Evolutionary conservation across 2,113 vertebrate species (phyloP).

Genomic region (Dascyllus trimaculatus): DNA sequence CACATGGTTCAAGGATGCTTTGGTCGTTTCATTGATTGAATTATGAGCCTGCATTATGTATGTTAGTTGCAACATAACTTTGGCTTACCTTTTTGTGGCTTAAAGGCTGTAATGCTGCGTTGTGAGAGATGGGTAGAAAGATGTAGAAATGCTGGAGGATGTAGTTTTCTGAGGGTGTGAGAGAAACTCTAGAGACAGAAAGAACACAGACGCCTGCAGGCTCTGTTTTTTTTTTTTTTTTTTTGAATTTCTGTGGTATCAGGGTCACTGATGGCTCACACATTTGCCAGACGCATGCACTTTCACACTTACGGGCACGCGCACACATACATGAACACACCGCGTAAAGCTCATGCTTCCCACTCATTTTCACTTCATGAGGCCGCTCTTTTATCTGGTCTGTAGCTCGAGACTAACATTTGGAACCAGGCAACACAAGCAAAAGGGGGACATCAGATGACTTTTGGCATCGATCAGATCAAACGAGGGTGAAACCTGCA

Average conservation of each 20-base stretch:
- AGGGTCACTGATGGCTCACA: conserved; percentile 49
- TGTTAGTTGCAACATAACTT: not conserved
- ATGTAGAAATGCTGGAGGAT: not conserved
- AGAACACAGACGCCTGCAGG: conserved; percentile 7
- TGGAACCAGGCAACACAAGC: conserved; percentile 39
- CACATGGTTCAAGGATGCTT: not conserved
- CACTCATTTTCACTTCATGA: conserved; percentile 68
- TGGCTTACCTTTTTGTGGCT: not conserved
- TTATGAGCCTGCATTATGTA: not conserved
- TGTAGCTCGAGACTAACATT: conserved; percentile 35
- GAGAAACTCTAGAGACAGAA: conserved; percentile 2
- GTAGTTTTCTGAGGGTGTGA: conserved; percentile 21
- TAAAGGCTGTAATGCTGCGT: not conserved
- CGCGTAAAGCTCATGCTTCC: conserved; percentile 41
- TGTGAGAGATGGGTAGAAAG: not conserved
- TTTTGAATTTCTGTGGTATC: conserved; percentile 32
- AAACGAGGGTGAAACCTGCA: conserved; percentile 52
- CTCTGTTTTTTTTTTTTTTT: not conserved
- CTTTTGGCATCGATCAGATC: conserved; percentile 46
- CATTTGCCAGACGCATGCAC: conserved; percentile 18
- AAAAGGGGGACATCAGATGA: conserved; percentile 43
- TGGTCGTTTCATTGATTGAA: not conserved
- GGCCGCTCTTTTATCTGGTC: conserved; percentile 59
- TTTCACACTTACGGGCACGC: conserved; percentile 13
- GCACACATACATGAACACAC: not conserved